Base-by-base conservation (phyloP, 2,797 vertebrate species). In the Artibeus jamaicensis region DNA sequence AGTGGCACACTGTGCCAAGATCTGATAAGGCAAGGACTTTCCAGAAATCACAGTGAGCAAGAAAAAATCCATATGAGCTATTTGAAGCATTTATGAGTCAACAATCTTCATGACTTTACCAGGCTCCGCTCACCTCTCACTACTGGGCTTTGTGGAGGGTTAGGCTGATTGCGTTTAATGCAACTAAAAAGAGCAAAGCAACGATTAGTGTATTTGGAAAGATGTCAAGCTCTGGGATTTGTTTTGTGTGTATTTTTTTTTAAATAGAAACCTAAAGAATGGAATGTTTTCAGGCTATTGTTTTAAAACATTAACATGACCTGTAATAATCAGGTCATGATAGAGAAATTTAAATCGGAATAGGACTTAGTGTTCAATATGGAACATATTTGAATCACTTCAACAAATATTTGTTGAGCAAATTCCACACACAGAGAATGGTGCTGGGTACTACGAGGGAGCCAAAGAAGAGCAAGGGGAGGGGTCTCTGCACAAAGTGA, bases 251-350 rank as follows among this genome's bases (percentile, higher is more conserved):
- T 55, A 2, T 62, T 24, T 55, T 87, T 15, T 46, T 87, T 50
- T 26, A 68, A 67, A 87, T 21, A 46, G 26, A 83, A 93, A 96
- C 18, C 26, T 29, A 87, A 89, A 82, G 24, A 90, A 44, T 87
- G 22, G 19, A 74, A 92, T 94, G 5, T 84, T 62, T n/a, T 95
- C 9, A 55, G 32, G 44, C 39, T 84, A 37, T 86, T 95, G 85
- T 85, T 85, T 92, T 42, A 76, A 89, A 94, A 94, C 37, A 1
- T 9, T 79, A 95, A 83, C n/a, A n/a, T n/a, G n/a, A n/a, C n/a
- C 22, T 86, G 7, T 78, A 81, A 65, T 94, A 95, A 86, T 79
- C 53, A 91, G 32, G 22, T n/a, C 26, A 29, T 83, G 48, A 73
- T 37, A 85, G 21, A 53, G 74, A 83, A 84, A 79, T 42, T 14